Evolutionary conservation across 92 coral and sea anemone species (phyloP), one percentile per base, ranked within the genome.

Genomic region (Scolanthus callimorphus): DNA sequence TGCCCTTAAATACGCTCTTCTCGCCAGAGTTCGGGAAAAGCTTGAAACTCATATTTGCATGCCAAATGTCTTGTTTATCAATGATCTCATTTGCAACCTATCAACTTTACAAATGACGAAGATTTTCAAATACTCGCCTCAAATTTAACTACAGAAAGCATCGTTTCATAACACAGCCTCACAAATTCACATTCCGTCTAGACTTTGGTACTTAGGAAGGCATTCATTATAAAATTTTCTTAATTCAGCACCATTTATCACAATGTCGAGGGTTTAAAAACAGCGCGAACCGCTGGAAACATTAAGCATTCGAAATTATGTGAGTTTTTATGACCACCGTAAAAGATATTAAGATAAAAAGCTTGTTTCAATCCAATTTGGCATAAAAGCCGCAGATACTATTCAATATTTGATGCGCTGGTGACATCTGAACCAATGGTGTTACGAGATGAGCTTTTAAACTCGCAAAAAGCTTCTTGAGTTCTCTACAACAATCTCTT

Each of bases 361-460:
- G 19, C 23, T 20, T 46, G 52, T 46, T 46, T 19, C 17, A 20
- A 4, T 46, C 52, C 11, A 46, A 46, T 46, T 46, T 46, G 52
- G 19, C 4, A 21, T 46, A 20, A 46, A 46, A 46, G 8, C 23
- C 52, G 17, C 22, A 10, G 52, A 9, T 41, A 53, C 71, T 44
- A 34, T 81, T 76, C 34, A 82, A 82, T 82, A 30, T 76, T 82
- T 82, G 22, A 82, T 82, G 72, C 49, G 83, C 60, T 70, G 83
- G 25, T 12, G 17, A 46, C 23, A 26, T 31, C 20, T 21, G 31
- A 11, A 34, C 89, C 89, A 82, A 82, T n/a, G n/a, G n/a, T n/a
- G n/a, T n/a, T n/a, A n/a, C n/a, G n/a, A n/a, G n/a, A n/a, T n/a
- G n/a, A 45, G 29, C 24, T 22, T 34, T 34, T 34, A 6, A 34